These are phyloP conservation scores for Aleiodes testaceus DNA, from an alignment of 2,888 invertebrate genomes.

Conservation along the genomic window DNA sequence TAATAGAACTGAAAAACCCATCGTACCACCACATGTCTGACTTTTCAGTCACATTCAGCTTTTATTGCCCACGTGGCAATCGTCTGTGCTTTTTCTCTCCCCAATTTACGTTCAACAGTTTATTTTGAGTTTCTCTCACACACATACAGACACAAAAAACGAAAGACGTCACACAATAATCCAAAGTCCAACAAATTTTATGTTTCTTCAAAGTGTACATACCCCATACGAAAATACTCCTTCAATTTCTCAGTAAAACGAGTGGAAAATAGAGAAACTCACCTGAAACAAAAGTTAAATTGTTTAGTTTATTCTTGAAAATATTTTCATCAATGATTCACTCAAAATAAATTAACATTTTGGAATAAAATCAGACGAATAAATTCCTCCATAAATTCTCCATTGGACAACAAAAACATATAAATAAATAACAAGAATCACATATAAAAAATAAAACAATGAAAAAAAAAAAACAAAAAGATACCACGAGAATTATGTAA, in stretches of 20 bases:
- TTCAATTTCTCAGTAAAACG: neutral
- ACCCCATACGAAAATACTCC: constrained; percentile 6
- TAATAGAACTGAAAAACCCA: constrained; percentile 5
- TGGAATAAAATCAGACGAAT: too few relatives aligned
- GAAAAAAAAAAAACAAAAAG: too few relatives aligned
- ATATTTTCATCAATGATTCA: too few relatives aligned
- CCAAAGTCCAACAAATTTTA: constrained; percentile 10
- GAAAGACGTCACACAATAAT: neutral
- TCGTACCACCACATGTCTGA: constrained; percentile 8
- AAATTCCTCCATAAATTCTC: too few relatives aligned
- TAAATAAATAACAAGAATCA: too few relatives aligned
- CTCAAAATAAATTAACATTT: too few relatives aligned
- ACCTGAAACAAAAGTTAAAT: neutral
- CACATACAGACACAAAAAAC: neutral
- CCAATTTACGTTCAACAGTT: constrained; percentile 1
- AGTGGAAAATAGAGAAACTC: neutral
- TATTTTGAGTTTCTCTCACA: constrained; percentile 9
- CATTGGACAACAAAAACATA: too few relatives aligned
- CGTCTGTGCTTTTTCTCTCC: neutral
- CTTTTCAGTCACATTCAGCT: neutral
- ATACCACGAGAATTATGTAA: too few relatives aligned
- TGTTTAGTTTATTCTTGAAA: too few relatives aligned
- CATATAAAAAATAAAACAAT: too few relatives aligned
- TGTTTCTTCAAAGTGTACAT: constrained; percentile 2
- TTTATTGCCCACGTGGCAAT: constrained; percentile 33